Base-by-base conservation (phyloP, 2,888 invertebrate genomes). In the Tethea ocularis region DNA sequence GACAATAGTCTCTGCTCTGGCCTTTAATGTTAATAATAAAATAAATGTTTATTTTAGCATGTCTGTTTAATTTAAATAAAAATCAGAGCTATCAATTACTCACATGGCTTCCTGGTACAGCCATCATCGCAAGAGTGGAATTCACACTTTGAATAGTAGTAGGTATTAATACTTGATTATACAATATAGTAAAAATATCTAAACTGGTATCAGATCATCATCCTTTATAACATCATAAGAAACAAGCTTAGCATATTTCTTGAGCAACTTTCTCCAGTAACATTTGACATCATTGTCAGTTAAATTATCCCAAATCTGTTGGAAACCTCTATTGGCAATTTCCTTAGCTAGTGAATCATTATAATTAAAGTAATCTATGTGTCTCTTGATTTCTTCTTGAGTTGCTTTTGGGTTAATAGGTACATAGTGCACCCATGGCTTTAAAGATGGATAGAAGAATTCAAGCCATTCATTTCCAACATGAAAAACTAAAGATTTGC, bases 371-470 rank as follows among this genome's bases (percentile, higher is more conserved):
- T 97, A 99, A 52, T 95, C 83, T 6, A 99, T 88, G 23, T 98
- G 85, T 54, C 95, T 93, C 73, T 94, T 93, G n/a, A 98, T 94
- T 67, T 97, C 95, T 51, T 95, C 89, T 84, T 96, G 93, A 23
- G 91, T 94, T 26, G 95, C 95, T 66, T 94, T 94, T 6, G 94
- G 80, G 51, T 84, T 88, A 0, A 99, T 95, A 0, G 99, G 99
- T 67, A 99, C 94, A 84, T 98, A 99, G 88, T 99, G 99, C 51
- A 98, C 95, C 99, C 99, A 99, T 0, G 99, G 98, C 83, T 96
- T 97, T 77, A 99, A 87, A 11, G 96, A 95, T 3, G 96, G 94
- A 82, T 99, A 99, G 87, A 98, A 99, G 86, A 99, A 99, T 91
- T 99, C 99, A 46, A 95, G 91, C 99, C 99, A 99, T 67, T 98